Conservation (phyloP, 2,888 invertebrate species). For the Ectropis crepuscularia region DNA sequence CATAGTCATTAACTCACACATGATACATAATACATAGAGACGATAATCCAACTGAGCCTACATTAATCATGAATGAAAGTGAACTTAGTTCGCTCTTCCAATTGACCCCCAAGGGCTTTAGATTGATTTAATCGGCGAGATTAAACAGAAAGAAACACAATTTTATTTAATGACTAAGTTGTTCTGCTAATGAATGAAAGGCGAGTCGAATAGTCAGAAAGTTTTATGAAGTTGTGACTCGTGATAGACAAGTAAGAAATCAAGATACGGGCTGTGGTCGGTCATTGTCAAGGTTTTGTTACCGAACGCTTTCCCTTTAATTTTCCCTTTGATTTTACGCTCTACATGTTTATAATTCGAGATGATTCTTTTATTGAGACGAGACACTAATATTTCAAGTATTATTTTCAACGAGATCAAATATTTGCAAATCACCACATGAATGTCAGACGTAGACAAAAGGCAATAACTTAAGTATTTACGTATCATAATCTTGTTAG, state of each 20-base stretch:
- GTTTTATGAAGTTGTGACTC: constrained; percentile 27
- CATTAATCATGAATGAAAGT: constrained; percentile 44
- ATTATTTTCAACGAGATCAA: no score
- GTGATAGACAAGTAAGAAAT: constrained; percentile 33
- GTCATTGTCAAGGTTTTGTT: constrained; percentile 35
- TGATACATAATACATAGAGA: constrained; percentile 11
- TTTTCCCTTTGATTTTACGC: constrained; percentile 36
- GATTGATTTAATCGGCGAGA: constrained; percentile 54
- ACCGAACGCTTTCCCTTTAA: constrained; percentile 35
- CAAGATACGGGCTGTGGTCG: constrained; percentile 12
- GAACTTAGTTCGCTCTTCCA: constrained; percentile 41
- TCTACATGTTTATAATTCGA: constrained; percentile 18
- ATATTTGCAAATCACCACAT: no score
- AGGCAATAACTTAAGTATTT: no score
- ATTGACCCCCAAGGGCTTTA: constrained; percentile 54
- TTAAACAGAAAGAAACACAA: constrained; percentile 46
- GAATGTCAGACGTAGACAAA: no score
- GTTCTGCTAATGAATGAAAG: constrained; percentile 44
- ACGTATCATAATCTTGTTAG: no score
- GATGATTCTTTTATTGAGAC: not conserved
- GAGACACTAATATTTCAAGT: not conserved
- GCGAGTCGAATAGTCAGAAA: constrained; percentile 26
- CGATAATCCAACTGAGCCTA: constrained; percentile 14
- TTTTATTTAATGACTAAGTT: constrained; percentile 48
- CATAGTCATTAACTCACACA: constrained; percentile 18